Evolutionary conservation across 1,140 invertebrate species (phyloP).

Genomic region (Lepidurus apus): DNA sequence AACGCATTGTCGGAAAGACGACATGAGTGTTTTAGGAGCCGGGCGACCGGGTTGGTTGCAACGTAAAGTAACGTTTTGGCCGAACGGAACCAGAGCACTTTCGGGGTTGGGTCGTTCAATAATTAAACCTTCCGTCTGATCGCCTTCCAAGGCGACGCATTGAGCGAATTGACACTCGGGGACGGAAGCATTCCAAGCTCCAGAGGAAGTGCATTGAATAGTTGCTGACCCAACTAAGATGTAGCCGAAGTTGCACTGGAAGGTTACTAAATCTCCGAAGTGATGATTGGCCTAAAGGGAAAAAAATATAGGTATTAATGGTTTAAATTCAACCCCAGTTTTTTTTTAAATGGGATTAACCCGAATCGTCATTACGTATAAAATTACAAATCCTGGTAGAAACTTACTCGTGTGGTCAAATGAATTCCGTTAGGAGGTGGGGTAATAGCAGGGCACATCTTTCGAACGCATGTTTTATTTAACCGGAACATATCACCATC

Average conservation of each 20-base stretch:
- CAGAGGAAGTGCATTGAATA: constrained; percentile 80
- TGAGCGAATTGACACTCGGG: constrained; percentile 89
- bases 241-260: constrained; percentile 93
- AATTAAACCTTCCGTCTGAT: constrained; percentile 74
- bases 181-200: constrained; percentile 86
- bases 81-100: constrained; percentile 76
- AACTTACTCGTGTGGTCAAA: constrained; percentile 63
- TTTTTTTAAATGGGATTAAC: not conserved
- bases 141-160: constrained; percentile 81
- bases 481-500: constrained; percentile 83
- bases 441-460: constrained; percentile 76
- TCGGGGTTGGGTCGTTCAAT: constrained; percentile 68
- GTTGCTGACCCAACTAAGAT: constrained; percentile 78
- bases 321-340: not conserved
- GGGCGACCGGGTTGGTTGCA: constrained; percentile 71
- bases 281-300: constrained; percentile 46
- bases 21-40: constrained; percentile 69
- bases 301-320: not conserved
- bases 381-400: not conserved
- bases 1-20: constrained; percentile 84
- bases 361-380: not conserved
- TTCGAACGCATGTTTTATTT: constrained; percentile 91
- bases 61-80: constrained; percentile 79
- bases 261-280: constrained; percentile 82
- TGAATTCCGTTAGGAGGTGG: constrained; percentile 84